Conservation (phyloP, 2,888 invertebrate genomes). For the Drosophila anomelani region DNA sequence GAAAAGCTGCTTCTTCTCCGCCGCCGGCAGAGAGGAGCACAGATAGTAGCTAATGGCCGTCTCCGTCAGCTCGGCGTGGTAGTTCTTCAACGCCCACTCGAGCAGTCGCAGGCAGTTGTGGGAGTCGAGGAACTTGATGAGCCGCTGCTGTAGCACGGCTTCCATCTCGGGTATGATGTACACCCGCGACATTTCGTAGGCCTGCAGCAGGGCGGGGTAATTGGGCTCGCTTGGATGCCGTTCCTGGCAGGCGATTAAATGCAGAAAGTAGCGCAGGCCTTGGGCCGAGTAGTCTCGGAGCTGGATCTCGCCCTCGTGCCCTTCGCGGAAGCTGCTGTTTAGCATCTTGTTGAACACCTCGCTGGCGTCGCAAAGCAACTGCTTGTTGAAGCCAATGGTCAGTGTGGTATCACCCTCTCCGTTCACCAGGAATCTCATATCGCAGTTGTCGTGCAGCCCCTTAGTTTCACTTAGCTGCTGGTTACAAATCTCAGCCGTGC, state of each 20-base stretch:
- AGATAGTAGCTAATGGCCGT: constrained; percentile 84
- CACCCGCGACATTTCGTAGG: constrained; percentile 84
- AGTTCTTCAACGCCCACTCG: constrained; percentile 84
- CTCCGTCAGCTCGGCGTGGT: constrained; percentile 83
- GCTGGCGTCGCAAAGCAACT: constrained; percentile 82
- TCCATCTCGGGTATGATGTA: constrained; percentile 84
- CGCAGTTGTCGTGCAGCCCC: constrained; percentile 64
- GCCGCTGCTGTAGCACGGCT: constrained; percentile 71
- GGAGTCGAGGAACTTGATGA: constrained; percentile 78
- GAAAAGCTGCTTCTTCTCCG: constrained; percentile 81
- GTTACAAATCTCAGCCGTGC: constrained; percentile 30
- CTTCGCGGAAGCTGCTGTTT: constrained; percentile 83
- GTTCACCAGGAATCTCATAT: constrained; percentile 81
- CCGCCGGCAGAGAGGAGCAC: constrained; percentile 75
- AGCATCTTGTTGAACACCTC: constrained; percentile 85
- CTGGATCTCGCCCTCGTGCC: constrained; percentile 83
- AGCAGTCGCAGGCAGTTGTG: constrained; percentile 82
- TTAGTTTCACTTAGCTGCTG: constrained; percentile 45
- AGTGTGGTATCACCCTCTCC: constrained; percentile 46
- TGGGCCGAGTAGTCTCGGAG: constrained; percentile 80
- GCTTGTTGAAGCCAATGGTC: constrained; percentile 80
- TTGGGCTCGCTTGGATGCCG: constrained; percentile 65
- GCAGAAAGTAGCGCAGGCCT: constrained; percentile 83
- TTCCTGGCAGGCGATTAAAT: constrained; percentile 78
- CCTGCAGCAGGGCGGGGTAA: constrained; percentile 82